These are phyloP conservation scores for Tinea pellionella DNA, from an alignment of 2,888 invertebrate genomes.

Conservation along the genomic window DNA sequence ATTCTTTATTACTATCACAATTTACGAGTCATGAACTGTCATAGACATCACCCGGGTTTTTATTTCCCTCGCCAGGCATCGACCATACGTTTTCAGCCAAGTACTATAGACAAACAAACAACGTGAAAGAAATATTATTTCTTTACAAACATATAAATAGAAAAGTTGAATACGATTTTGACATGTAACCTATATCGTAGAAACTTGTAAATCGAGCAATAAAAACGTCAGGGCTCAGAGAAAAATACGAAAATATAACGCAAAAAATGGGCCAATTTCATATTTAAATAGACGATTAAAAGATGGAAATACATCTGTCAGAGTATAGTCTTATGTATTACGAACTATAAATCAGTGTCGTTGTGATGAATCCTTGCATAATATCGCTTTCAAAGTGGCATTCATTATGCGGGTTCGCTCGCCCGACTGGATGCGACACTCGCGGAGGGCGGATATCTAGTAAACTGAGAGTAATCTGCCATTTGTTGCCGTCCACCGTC, in stretches of 20 bases:
- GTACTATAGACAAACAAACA: no score
- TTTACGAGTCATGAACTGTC: no score
- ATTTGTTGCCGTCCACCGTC: constrained; percentile 44
- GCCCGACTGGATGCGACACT: constrained; percentile 33
- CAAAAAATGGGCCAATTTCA: background rate
- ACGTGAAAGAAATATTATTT: no score
- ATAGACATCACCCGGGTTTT: no score
- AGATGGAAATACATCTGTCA: constrained; percentile 12
- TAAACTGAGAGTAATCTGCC: constrained; percentile 47
- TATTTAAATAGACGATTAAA: constrained; percentile 12
- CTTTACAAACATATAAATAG: no score
- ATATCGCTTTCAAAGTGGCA: constrained; percentile 38
- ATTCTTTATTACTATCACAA: no score
- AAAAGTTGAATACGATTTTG: no score
- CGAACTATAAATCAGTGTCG: constrained; percentile 27
- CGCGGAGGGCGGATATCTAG: constrained; percentile 22
- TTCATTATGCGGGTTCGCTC: constrained; percentile 29
- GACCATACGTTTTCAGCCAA: no score
- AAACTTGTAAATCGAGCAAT: no score
- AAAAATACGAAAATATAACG: background rate
- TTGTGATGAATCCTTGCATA: constrained; percentile 30
- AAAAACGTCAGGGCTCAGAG: background rate
- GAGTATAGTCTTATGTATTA: constrained; percentile 18
- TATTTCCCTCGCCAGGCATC: no score
- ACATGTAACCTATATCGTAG: no score